These are phyloP conservation scores for Chironomus tepperi DNA, from an alignment of 1,140 invertebrate species.

Conservation along the genomic window DNA sequence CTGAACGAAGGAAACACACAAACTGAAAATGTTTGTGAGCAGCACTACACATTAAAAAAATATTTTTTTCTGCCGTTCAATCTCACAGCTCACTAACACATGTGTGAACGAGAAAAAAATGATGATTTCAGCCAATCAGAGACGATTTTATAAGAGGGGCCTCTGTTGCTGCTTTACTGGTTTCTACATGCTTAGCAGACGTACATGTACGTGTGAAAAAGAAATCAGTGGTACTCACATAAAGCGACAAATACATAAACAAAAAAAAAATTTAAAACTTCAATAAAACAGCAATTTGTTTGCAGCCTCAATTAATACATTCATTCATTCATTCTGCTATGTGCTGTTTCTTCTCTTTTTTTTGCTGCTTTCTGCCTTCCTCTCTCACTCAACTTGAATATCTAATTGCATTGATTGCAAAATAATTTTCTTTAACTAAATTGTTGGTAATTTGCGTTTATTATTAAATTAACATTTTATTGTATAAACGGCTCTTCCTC, in stretches of 20 bases:
- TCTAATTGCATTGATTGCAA: slow-evolving; percentile 1
- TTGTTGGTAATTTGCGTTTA: background rate
- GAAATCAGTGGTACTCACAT: background rate
- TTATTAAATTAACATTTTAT: background rate
- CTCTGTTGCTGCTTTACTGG: too few relatives aligned
- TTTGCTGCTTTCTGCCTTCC: background rate
- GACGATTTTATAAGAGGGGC: too few relatives aligned
- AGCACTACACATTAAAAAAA: slow-evolving; percentile 1
- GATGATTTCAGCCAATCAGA: background rate
- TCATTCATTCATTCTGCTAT: background rate
- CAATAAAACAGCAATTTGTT: slow-evolving; percentile 14
- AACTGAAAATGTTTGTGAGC: slow-evolving; percentile 3
- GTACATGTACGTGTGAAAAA: background rate
- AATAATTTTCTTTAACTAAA: slow-evolving; percentile 10
- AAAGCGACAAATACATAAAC: slow-evolving; percentile 1
- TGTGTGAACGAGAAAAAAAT: background rate
- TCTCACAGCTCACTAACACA: background rate
- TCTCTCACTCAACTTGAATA: background rate
- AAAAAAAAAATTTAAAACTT: background rate
- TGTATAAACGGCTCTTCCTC: background rate
- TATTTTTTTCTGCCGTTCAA: background rate
- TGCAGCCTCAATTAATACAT: slow-evolving; percentile 12
- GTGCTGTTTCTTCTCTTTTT: background rate
- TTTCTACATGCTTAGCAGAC: background rate
- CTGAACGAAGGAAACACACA: background rate